Percentiles rank a stretch among this genome's conserved stretches.
Evolutionary conservation across 2,113 vertebrate genomes (phyloP).

Genomic region (Percina caprodes): DNA sequence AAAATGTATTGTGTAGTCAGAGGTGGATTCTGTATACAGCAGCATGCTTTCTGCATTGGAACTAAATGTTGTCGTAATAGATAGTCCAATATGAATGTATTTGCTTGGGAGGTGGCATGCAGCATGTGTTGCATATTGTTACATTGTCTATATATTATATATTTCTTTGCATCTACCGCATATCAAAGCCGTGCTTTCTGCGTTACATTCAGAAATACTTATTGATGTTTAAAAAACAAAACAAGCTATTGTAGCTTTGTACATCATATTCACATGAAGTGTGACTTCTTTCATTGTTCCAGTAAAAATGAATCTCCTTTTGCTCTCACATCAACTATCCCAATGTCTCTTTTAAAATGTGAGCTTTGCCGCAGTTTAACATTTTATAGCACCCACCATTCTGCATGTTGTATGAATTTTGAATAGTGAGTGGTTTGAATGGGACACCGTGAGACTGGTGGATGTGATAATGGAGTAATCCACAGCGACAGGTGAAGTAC

Average conservation of each 20-base stretch:
- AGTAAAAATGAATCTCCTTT: background rate
- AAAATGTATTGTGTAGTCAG: background rate
- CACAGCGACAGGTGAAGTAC: slow-evolving; percentile 78
- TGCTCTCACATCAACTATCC: slow-evolving; percentile 2
- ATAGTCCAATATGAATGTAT: background rate
- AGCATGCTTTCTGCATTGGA: background rate
- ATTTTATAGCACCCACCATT: slow-evolving; percentile 53
- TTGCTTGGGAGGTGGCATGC: background rate
- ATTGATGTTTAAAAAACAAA: background rate
- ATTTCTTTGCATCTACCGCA: background rate
- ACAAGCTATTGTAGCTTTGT: background rate
- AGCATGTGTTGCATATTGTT: background rate
- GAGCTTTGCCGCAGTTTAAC: slow-evolving; percentile 42
- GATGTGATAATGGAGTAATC: slow-evolving; percentile 73
- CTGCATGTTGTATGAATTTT: slow-evolving; percentile 67
- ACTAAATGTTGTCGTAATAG: background rate
- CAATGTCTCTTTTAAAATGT: slow-evolving; percentile 13
- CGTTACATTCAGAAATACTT: background rate
- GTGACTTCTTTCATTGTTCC: background rate
- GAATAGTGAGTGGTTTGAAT: slow-evolving; percentile 62
- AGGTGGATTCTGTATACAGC: background rate
- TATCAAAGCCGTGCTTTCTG: background rate
- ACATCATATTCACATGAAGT: background rate
- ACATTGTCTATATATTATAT: background rate
- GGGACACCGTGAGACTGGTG: slow-evolving; percentile 55